phyloP scores from a whole-genome alignment of 2,888 invertebrate species.

The Gonocerus acuteangulatus region DNA sequence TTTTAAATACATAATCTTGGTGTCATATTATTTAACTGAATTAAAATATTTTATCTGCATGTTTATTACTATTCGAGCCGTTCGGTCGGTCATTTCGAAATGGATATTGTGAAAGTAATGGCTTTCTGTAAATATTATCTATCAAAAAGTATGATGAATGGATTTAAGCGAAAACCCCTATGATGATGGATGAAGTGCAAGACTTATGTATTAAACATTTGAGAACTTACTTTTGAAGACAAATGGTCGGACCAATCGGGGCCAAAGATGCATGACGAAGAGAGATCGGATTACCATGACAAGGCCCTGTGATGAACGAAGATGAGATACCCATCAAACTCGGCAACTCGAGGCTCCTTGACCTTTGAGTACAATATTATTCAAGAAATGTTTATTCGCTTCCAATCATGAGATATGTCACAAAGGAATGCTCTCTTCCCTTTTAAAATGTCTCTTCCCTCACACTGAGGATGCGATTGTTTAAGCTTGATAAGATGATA shows the following conservation, averaged over 20 bases:
- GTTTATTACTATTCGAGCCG: no score
- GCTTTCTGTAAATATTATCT: slow-evolving; percentile 13
- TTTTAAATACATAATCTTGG: no score
- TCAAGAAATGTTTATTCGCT: no score
- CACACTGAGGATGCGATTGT: no score
- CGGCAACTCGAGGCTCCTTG: background rate
- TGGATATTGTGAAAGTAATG: slow-evolving; percentile 17
- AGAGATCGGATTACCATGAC: background rate
- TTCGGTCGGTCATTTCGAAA: slow-evolving; percentile 4
- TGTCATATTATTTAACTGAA: no score
- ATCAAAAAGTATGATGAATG: slow-evolving; percentile 13
- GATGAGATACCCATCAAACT: background rate
- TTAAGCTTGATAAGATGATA: no score
- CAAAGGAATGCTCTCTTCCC: no score
- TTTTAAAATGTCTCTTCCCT: no score
- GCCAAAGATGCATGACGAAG: background rate
- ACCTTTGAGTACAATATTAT: background rate
- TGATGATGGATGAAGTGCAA: slow-evolving; percentile 1
- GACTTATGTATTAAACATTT: slow-evolving; percentile 1
- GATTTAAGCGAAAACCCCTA: background rate
- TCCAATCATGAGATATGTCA: no score
- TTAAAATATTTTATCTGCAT: no score
- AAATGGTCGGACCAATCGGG: background rate
- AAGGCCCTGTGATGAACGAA: background rate
- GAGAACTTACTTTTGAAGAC: slow-evolving; percentile 1